These are phyloP conservation scores for Acanthurus tractus DNA, from an alignment of 2,797 vertebrate genomes.

Conservation along the genomic window DNA sequence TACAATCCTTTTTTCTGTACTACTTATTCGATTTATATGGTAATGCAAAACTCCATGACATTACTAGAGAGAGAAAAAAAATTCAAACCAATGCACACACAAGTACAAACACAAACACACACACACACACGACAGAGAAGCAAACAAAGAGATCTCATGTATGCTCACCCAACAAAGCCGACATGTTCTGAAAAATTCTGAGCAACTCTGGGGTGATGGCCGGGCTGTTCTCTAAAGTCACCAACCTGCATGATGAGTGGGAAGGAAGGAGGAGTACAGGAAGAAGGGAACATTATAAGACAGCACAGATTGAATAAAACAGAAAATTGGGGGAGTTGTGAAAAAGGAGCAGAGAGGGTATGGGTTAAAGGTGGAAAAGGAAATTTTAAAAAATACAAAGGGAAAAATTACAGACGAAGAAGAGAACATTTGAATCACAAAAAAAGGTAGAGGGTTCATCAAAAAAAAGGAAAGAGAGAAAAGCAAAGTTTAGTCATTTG, in stretches of 20 bases:
- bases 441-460: slow-evolving; percentile 18
- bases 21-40: slow-evolving; percentile 28
- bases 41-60: slow-evolving; percentile 23
- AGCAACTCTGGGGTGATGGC: slow-evolving; percentile 93
- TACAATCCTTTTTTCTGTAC: not conserved
- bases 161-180: slow-evolving; percentile 92
- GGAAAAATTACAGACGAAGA: slow-evolving; percentile 45
- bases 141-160: slow-evolving; percentile 37
- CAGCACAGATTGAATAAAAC: slow-evolving; percentile 1
- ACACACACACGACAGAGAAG: not conserved
- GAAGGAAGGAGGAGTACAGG: slow-evolving; percentile 19
- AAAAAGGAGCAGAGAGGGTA: slow-evolving; percentile 16
- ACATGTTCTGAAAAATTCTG: slow-evolving; percentile 98
- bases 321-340: slow-evolving; percentile 14
- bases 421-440: slow-evolving; percentile 10
- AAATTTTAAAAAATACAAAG: slow-evolving; percentile 19
- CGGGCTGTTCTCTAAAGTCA: slow-evolving; percentile 95
- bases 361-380: slow-evolving; percentile 39
- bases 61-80: not conserved
- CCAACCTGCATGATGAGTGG: slow-evolving; percentile 88
- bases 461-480: not conserved
- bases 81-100: not conserved
- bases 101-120: not conserved
- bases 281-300: slow-evolving; percentile 16
- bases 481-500: slow-evolving; percentile 2